A percentile compares a stretch with the other conserved stretches of the same genome.
These are phyloP conservation scores for Rhynchophorus ferrugineus DNA, from an alignment of 1,140 invertebrate species.

Conservation along the genomic window DNA sequence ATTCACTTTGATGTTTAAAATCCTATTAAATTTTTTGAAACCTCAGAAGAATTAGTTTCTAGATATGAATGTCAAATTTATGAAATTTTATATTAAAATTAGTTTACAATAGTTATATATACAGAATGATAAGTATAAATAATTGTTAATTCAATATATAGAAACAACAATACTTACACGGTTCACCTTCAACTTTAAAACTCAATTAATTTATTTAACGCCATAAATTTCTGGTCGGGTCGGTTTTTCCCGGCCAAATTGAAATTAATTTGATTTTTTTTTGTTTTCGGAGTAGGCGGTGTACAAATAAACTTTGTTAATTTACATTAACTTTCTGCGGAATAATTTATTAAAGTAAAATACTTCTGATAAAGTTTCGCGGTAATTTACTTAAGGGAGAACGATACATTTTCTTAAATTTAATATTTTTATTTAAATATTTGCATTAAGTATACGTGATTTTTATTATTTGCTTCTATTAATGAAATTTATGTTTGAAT, in stretches of 20 bases:
- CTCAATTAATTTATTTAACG: background rate
- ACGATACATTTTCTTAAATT: too few relatives aligned
- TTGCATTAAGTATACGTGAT: too few relatives aligned
- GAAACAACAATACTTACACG: background rate
- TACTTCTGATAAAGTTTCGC: too few relatives aligned
- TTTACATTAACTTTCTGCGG: background rate
- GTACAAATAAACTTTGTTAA: background rate
- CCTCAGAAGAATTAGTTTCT: too few relatives aligned
- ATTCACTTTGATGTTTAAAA: too few relatives aligned
- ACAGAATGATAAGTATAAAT: too few relatives aligned
- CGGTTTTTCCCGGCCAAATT: background rate
- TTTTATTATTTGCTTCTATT: too few relatives aligned
- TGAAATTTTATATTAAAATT: background rate
- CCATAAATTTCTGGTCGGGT: background rate
- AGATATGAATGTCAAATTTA: background rate
- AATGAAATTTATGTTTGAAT: too few relatives aligned
- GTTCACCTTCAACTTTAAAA: background rate
- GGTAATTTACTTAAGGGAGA: too few relatives aligned
- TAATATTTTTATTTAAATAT: too few relatives aligned
- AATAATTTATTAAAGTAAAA: background rate
- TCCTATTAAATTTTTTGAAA: too few relatives aligned
- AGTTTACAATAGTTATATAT: background rate
- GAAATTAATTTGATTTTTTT: background rate
- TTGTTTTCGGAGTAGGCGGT: background rate
- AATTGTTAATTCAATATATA: background rate